Evolutionary conservation across 2,113 vertebrate species (phyloP).

Genomic region (Dasyprocta punctata): DNA sequence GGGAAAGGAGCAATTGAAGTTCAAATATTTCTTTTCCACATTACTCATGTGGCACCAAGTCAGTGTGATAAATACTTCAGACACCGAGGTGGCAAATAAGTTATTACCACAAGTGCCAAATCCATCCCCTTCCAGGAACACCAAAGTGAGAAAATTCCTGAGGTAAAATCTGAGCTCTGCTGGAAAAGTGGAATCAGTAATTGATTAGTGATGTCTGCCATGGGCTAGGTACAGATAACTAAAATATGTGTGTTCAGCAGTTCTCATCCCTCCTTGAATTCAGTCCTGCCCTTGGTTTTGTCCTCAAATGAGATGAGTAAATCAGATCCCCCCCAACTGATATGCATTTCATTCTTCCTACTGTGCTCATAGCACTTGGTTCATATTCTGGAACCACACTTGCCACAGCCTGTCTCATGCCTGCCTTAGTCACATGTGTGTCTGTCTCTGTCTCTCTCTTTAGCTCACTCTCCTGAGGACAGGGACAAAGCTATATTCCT

Average conservation of each 20-base stretch:
- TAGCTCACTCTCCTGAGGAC: background rate
- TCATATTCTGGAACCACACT: slow-evolving; percentile 34
- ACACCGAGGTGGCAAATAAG: background rate
- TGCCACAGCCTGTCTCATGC: slow-evolving; percentile 29
- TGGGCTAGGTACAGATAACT: background rate
- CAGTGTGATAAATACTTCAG: background rate
- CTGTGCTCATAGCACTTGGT: background rate
- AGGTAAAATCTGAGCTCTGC: background rate
- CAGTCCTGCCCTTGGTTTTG: background rate
- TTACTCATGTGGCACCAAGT: background rate
- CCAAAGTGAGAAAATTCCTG: background rate
- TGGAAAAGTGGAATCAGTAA: background rate
- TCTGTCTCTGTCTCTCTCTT: background rate
- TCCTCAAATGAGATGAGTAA: slow-evolving; percentile 45
- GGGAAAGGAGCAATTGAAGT: background rate
- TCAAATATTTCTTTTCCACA: background rate
- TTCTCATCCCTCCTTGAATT: background rate
- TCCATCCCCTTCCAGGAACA: background rate
- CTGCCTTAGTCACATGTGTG: background rate
- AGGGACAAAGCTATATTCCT: background rate
- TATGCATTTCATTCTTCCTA: background rate
- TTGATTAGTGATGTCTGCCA: slow-evolving; percentile 51
- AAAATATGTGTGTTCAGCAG: background rate
- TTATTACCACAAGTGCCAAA: slow-evolving; percentile 32
- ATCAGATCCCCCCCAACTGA: background rate